phyloP scores from a whole-genome alignment of 2,888 invertebrate genomes.

The Amorpha juglandis region DNA sequence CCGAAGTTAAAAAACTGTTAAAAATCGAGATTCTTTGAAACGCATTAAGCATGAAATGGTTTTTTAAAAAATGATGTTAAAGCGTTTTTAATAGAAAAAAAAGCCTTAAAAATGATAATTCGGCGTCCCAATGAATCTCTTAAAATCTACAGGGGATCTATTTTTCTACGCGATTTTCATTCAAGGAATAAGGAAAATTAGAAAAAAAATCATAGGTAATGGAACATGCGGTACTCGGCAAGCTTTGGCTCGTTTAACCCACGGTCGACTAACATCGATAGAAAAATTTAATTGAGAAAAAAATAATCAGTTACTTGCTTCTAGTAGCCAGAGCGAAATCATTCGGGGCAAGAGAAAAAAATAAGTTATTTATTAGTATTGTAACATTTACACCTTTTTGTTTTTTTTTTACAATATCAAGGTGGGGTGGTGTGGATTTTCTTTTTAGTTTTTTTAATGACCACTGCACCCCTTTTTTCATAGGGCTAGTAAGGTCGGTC shows the following conservation, averaged over 20 bases:
- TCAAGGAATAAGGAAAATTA: slow-evolving; percentile 54
- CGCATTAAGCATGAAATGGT: slow-evolving; percentile 36
- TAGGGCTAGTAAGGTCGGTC: slow-evolving; percentile 2
- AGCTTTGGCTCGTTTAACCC: slow-evolving; percentile 56
- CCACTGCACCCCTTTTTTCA: not conserved
- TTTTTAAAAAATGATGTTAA: slow-evolving; percentile 16
- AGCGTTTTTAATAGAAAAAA: not conserved
- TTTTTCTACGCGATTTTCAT: slow-evolving; percentile 69
- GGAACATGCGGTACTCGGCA: slow-evolving; percentile 68
- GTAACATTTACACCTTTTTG: slow-evolving; percentile 40
- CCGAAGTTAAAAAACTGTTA: slow-evolving; percentile 50
- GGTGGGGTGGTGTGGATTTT: not conserved
- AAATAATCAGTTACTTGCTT: slow-evolving; percentile 78
- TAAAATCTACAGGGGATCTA: slow-evolving; percentile 71
- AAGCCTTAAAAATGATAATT: slow-evolving; percentile 28
- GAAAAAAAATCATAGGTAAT: slow-evolving; percentile 42
- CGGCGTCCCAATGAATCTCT: slow-evolving; percentile 80
- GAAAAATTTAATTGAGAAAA: slow-evolving; percentile 42
- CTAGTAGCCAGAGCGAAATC: slow-evolving; percentile 84
- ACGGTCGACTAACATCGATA: slow-evolving; percentile 72
- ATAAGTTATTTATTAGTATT: slow-evolving; percentile 53
- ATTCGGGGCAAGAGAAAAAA: slow-evolving; percentile 62
- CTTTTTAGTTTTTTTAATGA: not conserved
- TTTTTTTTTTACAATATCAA: not conserved
- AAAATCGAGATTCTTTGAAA: slow-evolving; percentile 76